phyloP scores from a whole-genome alignment of 2,797 vertebrate genomes.

The Clarias pachynema region DNA sequence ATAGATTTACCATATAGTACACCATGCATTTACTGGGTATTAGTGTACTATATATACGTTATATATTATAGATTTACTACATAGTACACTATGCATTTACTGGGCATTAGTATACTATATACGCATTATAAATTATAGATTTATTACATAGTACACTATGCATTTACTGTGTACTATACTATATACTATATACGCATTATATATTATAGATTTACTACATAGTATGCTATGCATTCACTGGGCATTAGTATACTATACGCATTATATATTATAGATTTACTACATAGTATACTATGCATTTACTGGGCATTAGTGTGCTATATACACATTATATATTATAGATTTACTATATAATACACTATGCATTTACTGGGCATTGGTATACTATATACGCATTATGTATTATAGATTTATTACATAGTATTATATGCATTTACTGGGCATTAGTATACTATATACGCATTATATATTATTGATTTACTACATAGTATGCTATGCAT shows the following conservation, averaged over 20 bases:
- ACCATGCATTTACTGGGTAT: not conserved
- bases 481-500: not conserved
- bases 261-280: too few relatives aligned
- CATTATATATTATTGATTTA: not conserved
- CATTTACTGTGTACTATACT: too few relatives aligned
- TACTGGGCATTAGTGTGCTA: too few relatives aligned
- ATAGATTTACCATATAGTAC: not conserved
- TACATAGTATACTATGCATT: not conserved
- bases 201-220: not conserved
- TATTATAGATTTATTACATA: not conserved
- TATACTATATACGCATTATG: not conserved
- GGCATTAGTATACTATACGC: too few relatives aligned
- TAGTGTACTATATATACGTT: too few relatives aligned
- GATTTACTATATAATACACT: too few relatives aligned
- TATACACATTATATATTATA: too few relatives aligned
- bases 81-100: not conserved
- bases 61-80: too few relatives aligned
- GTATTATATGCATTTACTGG: not conserved
- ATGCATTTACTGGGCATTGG: not conserved
- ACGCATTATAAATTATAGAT: not conserved
- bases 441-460: not conserved
- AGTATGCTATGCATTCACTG: not conserved
- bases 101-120: too few relatives aligned
- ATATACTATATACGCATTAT: not conserved
- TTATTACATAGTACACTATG: not conserved